Base-by-base conservation (phyloP, 1,140 invertebrate genomes). In the Copidosoma floridanum region DNA sequence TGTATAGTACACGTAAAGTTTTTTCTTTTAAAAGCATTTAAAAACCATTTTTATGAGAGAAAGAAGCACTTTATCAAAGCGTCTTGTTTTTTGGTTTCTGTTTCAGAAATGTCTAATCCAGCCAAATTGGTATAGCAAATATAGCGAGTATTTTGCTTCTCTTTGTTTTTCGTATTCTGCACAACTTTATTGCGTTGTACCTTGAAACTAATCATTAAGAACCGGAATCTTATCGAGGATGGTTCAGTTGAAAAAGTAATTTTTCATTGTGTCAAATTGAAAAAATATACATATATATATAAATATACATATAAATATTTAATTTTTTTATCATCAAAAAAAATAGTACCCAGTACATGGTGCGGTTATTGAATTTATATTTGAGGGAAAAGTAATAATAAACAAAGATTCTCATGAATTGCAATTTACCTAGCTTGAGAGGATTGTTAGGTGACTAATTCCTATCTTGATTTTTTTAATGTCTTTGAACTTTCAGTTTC, bases 401-500 rank as follows among this genome's bases (percentile, higher is more conserved):
- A 52, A 53, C n/a, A 40, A 32, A 32, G 32, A 53, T 37, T 53
- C 38, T 58, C 11, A 20, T 57, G 21, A n/a, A 56, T 27, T 48
- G 27, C 18, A 51, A 51, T 41, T 32, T 51, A 58, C 47, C n/a
- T 26, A 54, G 61, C 18, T 58, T 38, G 26, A 50, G 40, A 27
- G n/a, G n/a, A n/a, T n/a, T n/a, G 21, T 10, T 50, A 59, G 29
- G 38, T 60, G 40, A 51, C 16, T 53, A 32, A 56, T 65, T 57
- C 66, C 63, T 71, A 58, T 66, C 44, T 71, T 77, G 76, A 79
- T 70, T 73, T 69, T 81, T 81, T 81, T 81, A 81, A 81, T 81
- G 77, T 79, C 68, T 81, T 79, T 81, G 70, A 81, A 78, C 76
- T 81, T 81, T 75, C 77, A 81, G 78, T 80, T 77, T 72, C 68